A percentile compares a stretch with the other conserved stretches of the same genome.
Conservation (phyloP, 2,888 invertebrate genomes). For the Amphipoea oculea region DNA sequence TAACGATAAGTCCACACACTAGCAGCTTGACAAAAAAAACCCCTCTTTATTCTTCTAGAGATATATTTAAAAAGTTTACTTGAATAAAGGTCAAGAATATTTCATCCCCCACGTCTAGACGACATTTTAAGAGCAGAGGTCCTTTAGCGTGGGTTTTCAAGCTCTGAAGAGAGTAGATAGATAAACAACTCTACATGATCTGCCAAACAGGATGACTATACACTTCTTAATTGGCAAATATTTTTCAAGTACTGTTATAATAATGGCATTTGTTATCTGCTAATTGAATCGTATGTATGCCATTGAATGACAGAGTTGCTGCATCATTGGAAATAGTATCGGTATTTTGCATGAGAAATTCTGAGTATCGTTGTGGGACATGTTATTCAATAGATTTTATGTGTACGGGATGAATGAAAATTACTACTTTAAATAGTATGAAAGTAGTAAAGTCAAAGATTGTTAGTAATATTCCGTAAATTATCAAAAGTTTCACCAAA, state of each 20-base stretch:
- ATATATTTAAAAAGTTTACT: background rate
- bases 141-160: background rate
- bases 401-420: background rate
- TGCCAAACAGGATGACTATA: conserved; percentile 19
- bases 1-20: background rate
- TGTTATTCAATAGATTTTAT: conserved; percentile 7
- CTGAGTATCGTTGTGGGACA: background rate
- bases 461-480: background rate
- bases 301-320: conserved; percentile 35
- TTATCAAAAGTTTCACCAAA: conserved; percentile 11
- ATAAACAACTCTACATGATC: background rate
- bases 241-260: conserved; percentile 36
- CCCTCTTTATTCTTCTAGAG: background rate
- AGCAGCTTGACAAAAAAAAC: conserved; percentile 5
- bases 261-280: conserved; percentile 25
- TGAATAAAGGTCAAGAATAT: conserved; percentile 34
- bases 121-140: background rate
- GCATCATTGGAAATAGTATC: conserved; percentile 32
- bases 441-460: conserved; percentile 6
- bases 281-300: conserved; percentile 39
- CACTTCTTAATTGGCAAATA: conserved; percentile 30
- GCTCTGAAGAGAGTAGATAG: conserved; percentile 3
- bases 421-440: background rate
- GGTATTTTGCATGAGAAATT: conserved; percentile 12
- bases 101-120: conserved; percentile 9